Conservation (phyloP, 2,113 vertebrate genomes). For the Callaeas wilsoni region DNA sequence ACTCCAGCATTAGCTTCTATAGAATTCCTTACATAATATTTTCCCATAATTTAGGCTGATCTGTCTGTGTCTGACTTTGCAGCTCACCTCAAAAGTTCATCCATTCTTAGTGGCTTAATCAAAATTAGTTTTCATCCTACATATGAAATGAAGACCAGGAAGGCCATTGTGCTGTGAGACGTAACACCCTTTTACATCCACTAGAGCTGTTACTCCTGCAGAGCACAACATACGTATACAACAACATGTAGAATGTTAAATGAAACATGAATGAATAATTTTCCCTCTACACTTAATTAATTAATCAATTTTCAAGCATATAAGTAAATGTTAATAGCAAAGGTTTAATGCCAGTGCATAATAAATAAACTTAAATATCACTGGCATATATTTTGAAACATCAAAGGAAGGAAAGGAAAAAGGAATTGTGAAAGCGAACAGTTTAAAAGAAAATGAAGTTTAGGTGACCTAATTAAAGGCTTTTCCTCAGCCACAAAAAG, state of each 20-base stretch:
- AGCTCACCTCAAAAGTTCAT: background rate
- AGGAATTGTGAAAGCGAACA: constrained; percentile 46
- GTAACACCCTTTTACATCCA: background rate
- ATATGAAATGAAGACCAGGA: background rate
- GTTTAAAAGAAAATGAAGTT: constrained; percentile 65
- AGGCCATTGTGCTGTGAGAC: background rate
- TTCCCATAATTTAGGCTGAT: background rate
- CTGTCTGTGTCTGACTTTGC: background rate
- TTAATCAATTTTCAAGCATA: constrained; percentile 69
- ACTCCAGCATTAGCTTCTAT: background rate
- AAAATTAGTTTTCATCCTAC: background rate
- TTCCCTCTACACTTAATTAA: constrained; percentile 66
- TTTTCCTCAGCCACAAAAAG: constrained; percentile 50
- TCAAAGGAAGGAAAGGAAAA: constrained; percentile 64
- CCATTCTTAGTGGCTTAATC: background rate
- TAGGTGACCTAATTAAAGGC: constrained; percentile 66
- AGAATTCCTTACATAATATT: background rate
- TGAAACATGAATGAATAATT: constrained; percentile 65
- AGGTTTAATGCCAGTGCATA: constrained; percentile 70
- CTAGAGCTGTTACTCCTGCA: background rate
- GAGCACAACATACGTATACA: background rate
- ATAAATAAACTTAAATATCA: constrained; percentile 74
- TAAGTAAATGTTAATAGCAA: constrained; percentile 73
- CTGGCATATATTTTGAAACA: constrained; percentile 64
- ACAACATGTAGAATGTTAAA: constrained; percentile 55